Conservation (phyloP, 2,888 invertebrate species). For the Erynnis tages region DNA sequence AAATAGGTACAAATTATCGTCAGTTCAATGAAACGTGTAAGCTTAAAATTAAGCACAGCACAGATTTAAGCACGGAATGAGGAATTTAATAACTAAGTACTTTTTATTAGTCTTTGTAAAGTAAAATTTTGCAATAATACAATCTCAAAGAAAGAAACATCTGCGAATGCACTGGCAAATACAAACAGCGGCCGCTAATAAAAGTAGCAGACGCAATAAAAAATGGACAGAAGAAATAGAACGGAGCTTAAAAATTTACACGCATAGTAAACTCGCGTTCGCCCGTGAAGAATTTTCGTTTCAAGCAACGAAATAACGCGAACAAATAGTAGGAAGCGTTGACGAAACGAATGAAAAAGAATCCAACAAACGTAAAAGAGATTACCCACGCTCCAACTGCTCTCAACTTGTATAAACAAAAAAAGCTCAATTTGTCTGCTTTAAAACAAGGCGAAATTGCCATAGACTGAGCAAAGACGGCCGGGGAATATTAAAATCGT, state of each 20-base stretch:
- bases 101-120: too few relatives aligned
- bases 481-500: conserved; percentile 76
- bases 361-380: conserved; percentile 77
- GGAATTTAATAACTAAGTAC: too few relatives aligned
- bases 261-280: conserved; percentile 65
- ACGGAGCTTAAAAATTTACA: conserved; percentile 69
- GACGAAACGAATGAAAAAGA: conserved; percentile 71
- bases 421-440: conserved; percentile 70
- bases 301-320: conserved; percentile 54
- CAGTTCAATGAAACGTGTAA: too few relatives aligned
- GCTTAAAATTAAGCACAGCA: too few relatives aligned
- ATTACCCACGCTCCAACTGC: conserved; percentile 77
- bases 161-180: conserved; percentile 42
- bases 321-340: conserved; percentile 64
- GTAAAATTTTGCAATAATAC: background rate
- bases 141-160: conserved; percentile 21
- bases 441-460: conserved; percentile 74
- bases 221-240: conserved; percentile 48
- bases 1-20: too few relatives aligned
- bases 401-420: conserved; percentile 78
- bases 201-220: conserved; percentile 41
- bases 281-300: conserved; percentile 55
- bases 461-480: conserved; percentile 67
- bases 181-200: conserved; percentile 51
- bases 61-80: too few relatives aligned